Evolutionary conservation across 2,888 invertebrate species (phyloP).

Genomic region (Dolomedes plantarius): DNA sequence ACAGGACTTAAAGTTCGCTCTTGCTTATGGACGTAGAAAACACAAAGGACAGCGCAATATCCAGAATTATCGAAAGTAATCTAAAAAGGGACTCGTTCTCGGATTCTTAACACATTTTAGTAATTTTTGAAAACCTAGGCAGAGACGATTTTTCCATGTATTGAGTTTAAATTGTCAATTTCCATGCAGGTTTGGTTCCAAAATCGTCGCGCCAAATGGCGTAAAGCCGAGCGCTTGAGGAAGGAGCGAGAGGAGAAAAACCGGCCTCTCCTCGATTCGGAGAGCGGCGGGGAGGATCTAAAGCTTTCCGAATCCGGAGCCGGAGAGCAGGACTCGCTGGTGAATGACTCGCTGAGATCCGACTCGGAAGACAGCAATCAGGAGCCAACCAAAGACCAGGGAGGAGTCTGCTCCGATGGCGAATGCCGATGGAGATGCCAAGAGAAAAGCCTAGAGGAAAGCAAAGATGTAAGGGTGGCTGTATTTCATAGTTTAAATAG

Average conservation of each 20-base stretch:
- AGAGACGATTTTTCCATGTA: too few relatives aligned
- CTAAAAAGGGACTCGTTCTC: too few relatives aligned
- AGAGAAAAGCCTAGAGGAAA: constrained; percentile 12
- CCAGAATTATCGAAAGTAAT: too few relatives aligned
- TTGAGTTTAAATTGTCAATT: too few relatives aligned
- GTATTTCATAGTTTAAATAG: too few relatives aligned
- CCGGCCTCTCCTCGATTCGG: constrained; percentile 22
- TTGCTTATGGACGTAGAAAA: too few relatives aligned
- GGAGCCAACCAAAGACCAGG: constrained; percentile 23
- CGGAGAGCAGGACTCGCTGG: neutral
- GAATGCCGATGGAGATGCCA: constrained; percentile 48
- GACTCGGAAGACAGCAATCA: constrained; percentile 42
- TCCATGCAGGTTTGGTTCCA: constrained; percentile 90
- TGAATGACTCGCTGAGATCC: neutral
- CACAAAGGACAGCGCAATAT: too few relatives aligned
- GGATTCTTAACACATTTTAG: too few relatives aligned
- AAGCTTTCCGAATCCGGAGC: neutral
- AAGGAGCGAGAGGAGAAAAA: constrained; percentile 81
- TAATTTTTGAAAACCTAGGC: too few relatives aligned
- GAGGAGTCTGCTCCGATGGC: neutral
- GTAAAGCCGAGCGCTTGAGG: constrained; percentile 92
- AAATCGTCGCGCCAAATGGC: constrained; percentile 93
- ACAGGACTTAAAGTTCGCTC: too few relatives aligned
- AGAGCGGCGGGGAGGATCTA: constrained; percentile 8
- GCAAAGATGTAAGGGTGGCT: constrained; percentile 38